These are phyloP conservation scores for Fregata magnificens DNA, from an alignment of 2,113 vertebrate species.

Conservation along the genomic window DNA sequence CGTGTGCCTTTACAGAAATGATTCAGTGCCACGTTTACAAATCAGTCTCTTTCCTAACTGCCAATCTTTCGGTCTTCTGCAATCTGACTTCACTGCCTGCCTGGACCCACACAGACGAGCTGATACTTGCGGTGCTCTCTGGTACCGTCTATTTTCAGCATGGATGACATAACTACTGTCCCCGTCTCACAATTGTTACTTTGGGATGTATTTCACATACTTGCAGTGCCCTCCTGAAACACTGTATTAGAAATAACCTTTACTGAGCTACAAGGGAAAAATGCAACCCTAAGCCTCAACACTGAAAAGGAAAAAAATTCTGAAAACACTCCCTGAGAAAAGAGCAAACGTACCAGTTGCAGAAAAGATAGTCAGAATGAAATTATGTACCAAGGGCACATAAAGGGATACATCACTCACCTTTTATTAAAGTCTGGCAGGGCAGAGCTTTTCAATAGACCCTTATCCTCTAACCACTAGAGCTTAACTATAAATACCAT, in stretches of 20 bases:
- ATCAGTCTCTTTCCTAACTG: neutral
- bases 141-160: neutral
- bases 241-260: neutral
- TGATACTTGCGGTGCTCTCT: accelerated
- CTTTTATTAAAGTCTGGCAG: neutral
- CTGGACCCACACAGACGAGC: neutral
- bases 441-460: neutral
- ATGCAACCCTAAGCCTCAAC: neutral
- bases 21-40: neutral
- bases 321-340: neutral
- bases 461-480: neutral
- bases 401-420: neutral
- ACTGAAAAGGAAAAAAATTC: neutral
- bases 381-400: neutral
- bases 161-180: neutral
- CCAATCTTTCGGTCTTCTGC: neutral
- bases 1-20: neutral
- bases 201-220: neutral
- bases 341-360: accelerated
- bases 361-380: neutral
- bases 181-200: neutral
- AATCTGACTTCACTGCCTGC: neutral
- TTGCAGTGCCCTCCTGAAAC: neutral
- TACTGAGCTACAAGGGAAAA: neutral
- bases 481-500: neutral